Conservation (phyloP, 2,888 invertebrate genomes). For the Palloptera scutellata region DNA sequence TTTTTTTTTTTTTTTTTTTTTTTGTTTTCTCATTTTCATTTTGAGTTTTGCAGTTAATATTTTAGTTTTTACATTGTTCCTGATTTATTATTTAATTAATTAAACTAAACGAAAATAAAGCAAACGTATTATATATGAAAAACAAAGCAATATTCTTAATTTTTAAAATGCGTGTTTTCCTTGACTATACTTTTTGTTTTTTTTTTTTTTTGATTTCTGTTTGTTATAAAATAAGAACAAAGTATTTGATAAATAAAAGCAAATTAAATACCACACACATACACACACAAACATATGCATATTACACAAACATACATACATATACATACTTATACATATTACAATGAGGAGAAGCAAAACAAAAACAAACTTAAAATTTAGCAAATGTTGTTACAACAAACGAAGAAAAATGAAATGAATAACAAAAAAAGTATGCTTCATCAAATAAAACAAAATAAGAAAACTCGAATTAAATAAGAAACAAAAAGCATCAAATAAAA, state of each 20-base stretch:
- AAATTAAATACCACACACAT: slow-evolving; percentile 25
- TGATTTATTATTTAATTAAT: no score
- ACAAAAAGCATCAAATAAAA: slow-evolving; percentile 17
- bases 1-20: not conserved
- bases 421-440: no score
- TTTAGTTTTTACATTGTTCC: no score
- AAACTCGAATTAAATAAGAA: slow-evolving; percentile 26
- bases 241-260: slow-evolving; percentile 34
- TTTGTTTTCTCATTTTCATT: not conserved
- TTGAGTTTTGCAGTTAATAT: no score
- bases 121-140: no score
- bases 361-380: slow-evolving; percentile 24
- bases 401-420: not conserved
- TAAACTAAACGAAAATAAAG: no score
- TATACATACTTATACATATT: slow-evolving; percentile 33
- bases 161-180: not conserved
- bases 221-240: slow-evolving; percentile 15
- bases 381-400: slow-evolving; percentile 25
- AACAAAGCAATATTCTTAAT: not conserved
- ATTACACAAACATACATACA: slow-evolving; percentile 28
- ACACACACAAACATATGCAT: slow-evolving; percentile 21
- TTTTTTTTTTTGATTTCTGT: slow-evolving; percentile 10
- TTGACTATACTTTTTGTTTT: not conserved
- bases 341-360: slow-evolving; percentile 28
- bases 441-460: no score